Evolutionary conservation across 2,888 invertebrate species (phyloP), one percentile per base, ranked within the genome.

Genomic region (Rapana venosa): DNA sequence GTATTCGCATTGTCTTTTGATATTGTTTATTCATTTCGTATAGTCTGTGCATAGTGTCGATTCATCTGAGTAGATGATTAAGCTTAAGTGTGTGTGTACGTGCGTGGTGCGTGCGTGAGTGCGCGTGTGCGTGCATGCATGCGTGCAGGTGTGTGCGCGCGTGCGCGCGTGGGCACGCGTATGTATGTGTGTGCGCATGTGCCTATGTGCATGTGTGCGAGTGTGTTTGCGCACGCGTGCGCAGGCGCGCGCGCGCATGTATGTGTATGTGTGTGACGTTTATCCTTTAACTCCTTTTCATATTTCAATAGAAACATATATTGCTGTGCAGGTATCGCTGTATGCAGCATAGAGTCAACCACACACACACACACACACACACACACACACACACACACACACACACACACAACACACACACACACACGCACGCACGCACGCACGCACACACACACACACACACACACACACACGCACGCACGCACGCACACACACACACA

Each of bases 341-440:
- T 47, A 47, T 47, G 8, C 8, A 8, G 47, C 47, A 47, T 47
- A 5, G 47, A 47, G n/a, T n/a, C n/a, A n/a, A 47, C 2, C 47
- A 47, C 47, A 47, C 47, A 47, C 47, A 47, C 47, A 47, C 47
- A 47, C 47, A 47, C 47, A 47, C 47, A 47, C 47, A 47, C 47
- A 47, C 47, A 47, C 47, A 47, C 47, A 47, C 77, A 26, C 77
- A 26, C 77, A 26, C 77, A 13, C 77, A 13, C n/a, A 13, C 77
- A 66, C 77, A 77, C n/a, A 77, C 77, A 77, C n/a, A n/a, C 77
- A 77, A 77, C 30, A 77, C 30, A 77, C 77, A n/a, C 30, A 77
- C 77, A 47, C 2, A 47, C 47, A 47, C 47, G 8, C 47, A 47
- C 47, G 8, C 47, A 47, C 47, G 8, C 47, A 47, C 47, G 8